Evolutionary conservation across 2,797 vertebrate genomes (phyloP).

Genomic region (Leptatherina wallacei): DNA sequence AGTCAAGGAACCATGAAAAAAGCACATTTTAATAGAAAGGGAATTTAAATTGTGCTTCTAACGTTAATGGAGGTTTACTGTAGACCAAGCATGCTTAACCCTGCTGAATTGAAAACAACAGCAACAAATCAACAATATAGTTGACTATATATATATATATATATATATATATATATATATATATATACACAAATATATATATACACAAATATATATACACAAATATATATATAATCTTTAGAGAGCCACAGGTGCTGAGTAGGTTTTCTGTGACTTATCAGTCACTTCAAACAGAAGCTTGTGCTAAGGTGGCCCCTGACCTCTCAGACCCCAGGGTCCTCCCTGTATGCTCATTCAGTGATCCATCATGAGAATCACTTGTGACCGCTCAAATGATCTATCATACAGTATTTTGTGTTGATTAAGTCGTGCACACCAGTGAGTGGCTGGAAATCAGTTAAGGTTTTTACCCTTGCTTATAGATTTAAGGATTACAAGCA

Average conservation of each 20-base stretch:
- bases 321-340: slow-evolving; percentile 10
- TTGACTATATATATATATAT: too few relatives aligned
- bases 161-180: too few relatives aligned
- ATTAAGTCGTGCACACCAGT: slow-evolving; percentile 81
- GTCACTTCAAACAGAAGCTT: slow-evolving; percentile 28
- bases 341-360: slow-evolving; percentile 16
- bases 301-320: slow-evolving; percentile 12
- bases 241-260: neutral
- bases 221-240: too few relatives aligned
- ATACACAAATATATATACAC: too few relatives aligned
- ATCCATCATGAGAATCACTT: slow-evolving; percentile 47
- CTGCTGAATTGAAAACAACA: neutral
- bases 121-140: neutral
- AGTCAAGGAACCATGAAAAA: neutral
- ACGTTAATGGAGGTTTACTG: neutral
- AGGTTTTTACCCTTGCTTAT: slow-evolving; percentile 26
- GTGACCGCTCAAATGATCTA: slow-evolving; percentile 58
- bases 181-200: too few relatives aligned
- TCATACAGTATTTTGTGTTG: slow-evolving; percentile 68
- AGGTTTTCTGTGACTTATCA: slow-evolving; percentile 21
- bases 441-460: slow-evolving; percentile 80
- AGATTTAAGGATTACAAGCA: slow-evolving; percentile 11
- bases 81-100: too few relatives aligned
- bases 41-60: neutral
- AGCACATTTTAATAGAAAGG: neutral